Percentiles rank a stretch among this genome's conserved stretches.
These are phyloP conservation scores for Cynoglossus semilaevis DNA, from an alignment of 2,113 vertebrate genomes.

Conservation along the genomic window DNA sequence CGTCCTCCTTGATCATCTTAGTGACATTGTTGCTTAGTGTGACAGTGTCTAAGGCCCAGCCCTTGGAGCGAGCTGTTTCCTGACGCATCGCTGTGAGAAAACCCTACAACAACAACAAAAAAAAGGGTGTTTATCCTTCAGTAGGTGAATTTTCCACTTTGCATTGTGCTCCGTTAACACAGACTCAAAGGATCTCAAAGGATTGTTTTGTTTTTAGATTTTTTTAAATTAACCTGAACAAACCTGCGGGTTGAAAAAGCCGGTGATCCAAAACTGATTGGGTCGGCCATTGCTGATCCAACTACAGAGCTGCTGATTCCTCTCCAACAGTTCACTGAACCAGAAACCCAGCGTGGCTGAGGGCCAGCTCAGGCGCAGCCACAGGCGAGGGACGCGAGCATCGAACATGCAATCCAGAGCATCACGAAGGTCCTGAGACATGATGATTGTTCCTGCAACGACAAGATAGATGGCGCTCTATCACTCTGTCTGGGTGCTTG, in stretches of 20 bases:
- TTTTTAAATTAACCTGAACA: no score
- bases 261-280: constrained; percentile 83
- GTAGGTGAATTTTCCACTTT: no score
- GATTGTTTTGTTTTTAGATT: no score
- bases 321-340: constrained; percentile 84
- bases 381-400: constrained; percentile 77
- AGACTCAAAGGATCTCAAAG: no score
- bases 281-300: constrained; percentile 78
- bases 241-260: constrained; percentile 87
- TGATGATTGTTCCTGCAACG: constrained; percentile 79
- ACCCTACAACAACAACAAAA: constrained; percentile 63
- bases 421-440: constrained; percentile 84
- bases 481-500: background rate
- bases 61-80: constrained; percentile 79
- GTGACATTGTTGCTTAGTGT: constrained; percentile 80
- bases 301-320: constrained; percentile 80
- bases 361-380: constrained; percentile 83
- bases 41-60: constrained; percentile 83
- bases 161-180: no score
- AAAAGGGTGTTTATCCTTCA: no score
- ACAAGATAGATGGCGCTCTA: no score
- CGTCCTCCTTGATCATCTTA: constrained; percentile 82
- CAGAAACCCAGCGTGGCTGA: constrained; percentile 83
- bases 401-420: constrained; percentile 83
- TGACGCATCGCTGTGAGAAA: constrained; percentile 85